phyloP scores from a whole-genome alignment of 2,113 vertebrate genomes.

The Plecotus auritus region DNA sequence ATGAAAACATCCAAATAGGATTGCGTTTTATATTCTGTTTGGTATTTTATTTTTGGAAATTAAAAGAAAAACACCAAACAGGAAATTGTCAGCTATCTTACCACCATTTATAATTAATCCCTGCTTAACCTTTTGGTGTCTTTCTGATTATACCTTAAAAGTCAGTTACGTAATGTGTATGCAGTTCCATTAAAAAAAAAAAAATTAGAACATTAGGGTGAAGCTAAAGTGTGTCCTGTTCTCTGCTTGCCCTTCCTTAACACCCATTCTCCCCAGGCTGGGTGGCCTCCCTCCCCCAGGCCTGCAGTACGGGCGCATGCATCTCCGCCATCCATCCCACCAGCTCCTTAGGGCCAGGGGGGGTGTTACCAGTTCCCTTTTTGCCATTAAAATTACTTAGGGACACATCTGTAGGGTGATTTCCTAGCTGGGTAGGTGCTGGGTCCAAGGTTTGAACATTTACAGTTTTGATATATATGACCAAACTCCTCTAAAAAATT shows the following conservation, averaged over 20 bases:
- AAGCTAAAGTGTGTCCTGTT: background rate
- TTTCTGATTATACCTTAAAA: background rate
- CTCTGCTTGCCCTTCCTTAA: background rate
- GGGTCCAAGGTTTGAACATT: background rate
- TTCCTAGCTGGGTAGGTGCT: background rate
- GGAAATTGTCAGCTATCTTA: background rate
- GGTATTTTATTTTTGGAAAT: background rate
- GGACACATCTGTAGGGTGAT: background rate
- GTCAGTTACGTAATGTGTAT: background rate
- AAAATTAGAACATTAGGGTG: background rate
- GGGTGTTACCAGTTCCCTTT: background rate
- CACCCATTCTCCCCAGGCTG: accelerated
- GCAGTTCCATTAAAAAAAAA: background rate
- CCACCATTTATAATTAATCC: background rate
- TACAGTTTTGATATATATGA: background rate
- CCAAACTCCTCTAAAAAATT: background rate
- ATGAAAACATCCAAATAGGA: background rate
- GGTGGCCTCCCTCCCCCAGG: accelerated
- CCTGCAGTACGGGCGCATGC: accelerated
- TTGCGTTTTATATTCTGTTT: background rate
- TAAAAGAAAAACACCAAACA: background rate
- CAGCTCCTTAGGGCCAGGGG: background rate
- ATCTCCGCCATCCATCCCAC: accelerated
- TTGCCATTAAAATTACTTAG: background rate
- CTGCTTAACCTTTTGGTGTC: background rate